phyloP scores from a whole-genome alignment of 1,140 invertebrate species.

The Apis laboriosa region DNA sequence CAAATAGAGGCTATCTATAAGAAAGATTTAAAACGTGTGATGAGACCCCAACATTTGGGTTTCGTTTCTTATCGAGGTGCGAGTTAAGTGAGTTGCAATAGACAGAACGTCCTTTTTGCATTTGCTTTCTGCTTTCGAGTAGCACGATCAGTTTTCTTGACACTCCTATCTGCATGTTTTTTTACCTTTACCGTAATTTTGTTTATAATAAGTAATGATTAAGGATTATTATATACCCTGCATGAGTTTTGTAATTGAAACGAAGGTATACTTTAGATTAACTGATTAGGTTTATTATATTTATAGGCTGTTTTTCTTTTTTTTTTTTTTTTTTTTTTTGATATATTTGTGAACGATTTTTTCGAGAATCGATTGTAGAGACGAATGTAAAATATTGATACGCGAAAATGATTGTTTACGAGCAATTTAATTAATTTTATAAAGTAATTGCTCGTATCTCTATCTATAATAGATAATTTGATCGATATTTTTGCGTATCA shows the following conservation, averaged over 20 bases:
- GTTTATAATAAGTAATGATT: not conserved
- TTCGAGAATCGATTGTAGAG: no score
- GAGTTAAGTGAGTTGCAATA: conserved; percentile 47
- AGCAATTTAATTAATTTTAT: no score
- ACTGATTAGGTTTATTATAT: no score
- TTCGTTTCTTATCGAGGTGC: conserved; percentile 23
- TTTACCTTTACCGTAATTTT: not conserved
- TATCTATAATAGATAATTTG: no score
- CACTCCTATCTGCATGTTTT: conserved; percentile 18
- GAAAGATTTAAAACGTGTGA: not conserved
- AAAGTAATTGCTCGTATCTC: no score
- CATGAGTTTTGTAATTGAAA: conserved; percentile 5
- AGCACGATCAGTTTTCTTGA: conserved; percentile 11
- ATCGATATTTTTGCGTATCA: no score
- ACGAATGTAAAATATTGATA: no score
- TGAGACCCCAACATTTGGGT: no score
- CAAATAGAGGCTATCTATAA: not conserved
- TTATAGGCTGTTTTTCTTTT: no score
- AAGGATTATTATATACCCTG: not conserved
- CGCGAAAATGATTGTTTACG: no score
- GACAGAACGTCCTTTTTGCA: conserved; percentile 48
- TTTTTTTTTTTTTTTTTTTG: not conserved
- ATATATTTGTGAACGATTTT: not conserved
- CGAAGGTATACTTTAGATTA: not conserved
- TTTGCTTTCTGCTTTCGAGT: conserved; percentile 7